A percentile compares a stretch with the other conserved stretches of the same genome.
Evolutionary conservation across 37 sponge, comb jelly and placozoan species (phyloP).

Genomic region (Crambe crambe): DNA sequence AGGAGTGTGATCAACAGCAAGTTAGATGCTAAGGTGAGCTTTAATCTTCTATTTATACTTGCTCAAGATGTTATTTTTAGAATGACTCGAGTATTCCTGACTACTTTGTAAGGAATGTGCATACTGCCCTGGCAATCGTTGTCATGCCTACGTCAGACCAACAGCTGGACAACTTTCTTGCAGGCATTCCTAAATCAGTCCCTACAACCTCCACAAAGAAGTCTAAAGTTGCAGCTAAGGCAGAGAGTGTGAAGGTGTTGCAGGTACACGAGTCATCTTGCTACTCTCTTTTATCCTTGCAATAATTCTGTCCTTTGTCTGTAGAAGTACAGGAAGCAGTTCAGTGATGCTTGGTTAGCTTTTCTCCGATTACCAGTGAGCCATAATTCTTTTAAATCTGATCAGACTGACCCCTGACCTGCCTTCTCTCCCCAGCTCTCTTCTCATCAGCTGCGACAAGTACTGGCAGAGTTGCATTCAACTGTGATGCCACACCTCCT

Average conservation of each 20-base stretch:
- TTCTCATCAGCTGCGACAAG: slow-evolving; percentile 21
- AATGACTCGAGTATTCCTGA: not conserved
- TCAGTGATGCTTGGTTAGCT: slow-evolving; percentile 79
- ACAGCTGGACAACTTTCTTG: slow-evolving; percentile 30
- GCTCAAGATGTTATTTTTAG: not conserved
- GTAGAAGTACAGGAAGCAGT: slow-evolving; percentile 60
- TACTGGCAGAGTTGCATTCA: slow-evolving; percentile 76
- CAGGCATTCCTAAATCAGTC: not conserved
- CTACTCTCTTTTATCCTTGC: not conserved
- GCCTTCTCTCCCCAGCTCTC: slow-evolving; percentile 30
- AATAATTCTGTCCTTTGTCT: not conserved
- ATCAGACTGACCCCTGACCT: not conserved
- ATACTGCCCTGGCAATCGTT: slow-evolving; percentile 5
- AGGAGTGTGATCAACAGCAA: slow-evolving; percentile 11
- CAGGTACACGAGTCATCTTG: not conserved
- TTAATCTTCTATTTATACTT: not conserved
- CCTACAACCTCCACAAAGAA: not conserved
- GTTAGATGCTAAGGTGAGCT: slow-evolving; percentile 4
- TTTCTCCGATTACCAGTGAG: slow-evolving; percentile 84
- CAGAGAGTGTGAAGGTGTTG: not conserved
- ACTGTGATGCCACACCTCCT: slow-evolving; percentile 90
- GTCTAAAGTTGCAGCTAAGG: not conserved
- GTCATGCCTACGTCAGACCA: slow-evolving; percentile 34
- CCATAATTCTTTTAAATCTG: not conserved
- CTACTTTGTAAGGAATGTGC: slow-evolving; percentile 14